A percentile compares a stretch with the other conserved stretches of the same genome.
Conservation (phyloP, 2,797 vertebrate species). For the Cetoscarus ocellatus region DNA sequence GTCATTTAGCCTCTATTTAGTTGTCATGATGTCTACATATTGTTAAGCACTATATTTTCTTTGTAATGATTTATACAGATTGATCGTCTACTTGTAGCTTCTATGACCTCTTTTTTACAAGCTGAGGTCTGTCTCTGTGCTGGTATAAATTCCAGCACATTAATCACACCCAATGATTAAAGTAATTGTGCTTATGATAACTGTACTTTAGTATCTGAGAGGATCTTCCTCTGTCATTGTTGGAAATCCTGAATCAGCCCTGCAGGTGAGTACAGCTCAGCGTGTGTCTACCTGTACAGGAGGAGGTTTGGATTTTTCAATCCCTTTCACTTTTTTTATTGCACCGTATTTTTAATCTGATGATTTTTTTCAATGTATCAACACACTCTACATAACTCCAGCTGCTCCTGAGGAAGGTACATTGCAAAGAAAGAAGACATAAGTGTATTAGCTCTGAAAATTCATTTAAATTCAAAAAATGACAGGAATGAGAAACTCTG, state of each 20-base stretch:
- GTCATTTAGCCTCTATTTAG: too few relatives aligned
- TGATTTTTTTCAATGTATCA: neutral
- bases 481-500: too few relatives aligned
- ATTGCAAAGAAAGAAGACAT: too few relatives aligned
- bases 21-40: neutral
- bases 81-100: neutral
- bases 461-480: too few relatives aligned
- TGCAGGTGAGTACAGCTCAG: constrained; percentile 16
- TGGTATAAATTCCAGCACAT: constrained; percentile 26
- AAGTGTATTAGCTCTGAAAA: too few relatives aligned
- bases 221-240: constrained; percentile 21
- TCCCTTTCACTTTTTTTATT: constrained; percentile 15
- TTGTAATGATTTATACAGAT: too few relatives aligned
- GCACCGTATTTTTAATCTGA: neutral
- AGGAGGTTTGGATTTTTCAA: neutral
- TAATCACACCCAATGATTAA: constrained; percentile 45
- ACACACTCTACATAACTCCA: too few relatives aligned
- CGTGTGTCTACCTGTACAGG: constrained; percentile 48
- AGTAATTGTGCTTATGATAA: constrained; percentile 30
- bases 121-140: constrained; percentile 24
- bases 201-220: constrained; percentile 18
- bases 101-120: neutral
- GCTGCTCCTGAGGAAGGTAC: too few relatives aligned
- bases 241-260: constrained; percentile 43
- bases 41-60: too few relatives aligned